These are phyloP conservation scores for Zaprionus taronus DNA, from an alignment of 1,140 invertebrate species.

Conservation along the genomic window DNA sequence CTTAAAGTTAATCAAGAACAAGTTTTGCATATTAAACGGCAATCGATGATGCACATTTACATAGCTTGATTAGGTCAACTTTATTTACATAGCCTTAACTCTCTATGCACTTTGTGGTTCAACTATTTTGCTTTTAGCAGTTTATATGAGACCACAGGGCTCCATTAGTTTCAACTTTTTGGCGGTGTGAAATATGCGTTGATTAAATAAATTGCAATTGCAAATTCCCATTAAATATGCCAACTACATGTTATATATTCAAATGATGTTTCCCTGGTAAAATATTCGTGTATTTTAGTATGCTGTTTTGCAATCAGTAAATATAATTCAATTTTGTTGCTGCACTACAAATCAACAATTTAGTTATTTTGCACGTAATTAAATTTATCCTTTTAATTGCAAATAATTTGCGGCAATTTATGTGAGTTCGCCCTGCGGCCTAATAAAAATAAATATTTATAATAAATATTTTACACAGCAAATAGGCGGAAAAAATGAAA, in stretches of 20 bases:
- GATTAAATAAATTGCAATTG: neutral
- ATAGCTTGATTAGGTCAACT: neutral
- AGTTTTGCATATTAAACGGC: too few relatives aligned
- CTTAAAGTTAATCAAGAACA: too few relatives aligned
- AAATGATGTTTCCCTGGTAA: slow-evolving; percentile 3
- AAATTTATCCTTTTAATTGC: slow-evolving; percentile 15
- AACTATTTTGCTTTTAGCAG: slow-evolving; percentile 1
- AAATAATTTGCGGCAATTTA: slow-evolving; percentile 2
- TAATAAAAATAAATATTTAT: too few relatives aligned
- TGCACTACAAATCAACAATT: slow-evolving; percentile 13
- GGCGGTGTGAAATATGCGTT: neutral
- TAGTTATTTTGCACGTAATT: slow-evolving; percentile 25
- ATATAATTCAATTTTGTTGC: slow-evolving; percentile 26
- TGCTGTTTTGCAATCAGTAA: slow-evolving; percentile 7
- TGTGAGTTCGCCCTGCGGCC: neutral
- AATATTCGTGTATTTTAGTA: neutral
- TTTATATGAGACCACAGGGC: neutral
- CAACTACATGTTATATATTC: neutral
- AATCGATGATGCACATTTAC: neutral
- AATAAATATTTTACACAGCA: slow-evolving; percentile 2
- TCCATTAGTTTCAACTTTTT: slow-evolving; percentile 2
- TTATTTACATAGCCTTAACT: neutral
- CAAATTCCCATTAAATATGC: neutral
- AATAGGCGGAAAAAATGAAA: neutral
- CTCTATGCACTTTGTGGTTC: neutral